Evolutionary conservation across 2,113 vertebrate genomes (phyloP), one percentile per base, ranked within the genome.

Genomic region (Coturnix japonica): DNA sequence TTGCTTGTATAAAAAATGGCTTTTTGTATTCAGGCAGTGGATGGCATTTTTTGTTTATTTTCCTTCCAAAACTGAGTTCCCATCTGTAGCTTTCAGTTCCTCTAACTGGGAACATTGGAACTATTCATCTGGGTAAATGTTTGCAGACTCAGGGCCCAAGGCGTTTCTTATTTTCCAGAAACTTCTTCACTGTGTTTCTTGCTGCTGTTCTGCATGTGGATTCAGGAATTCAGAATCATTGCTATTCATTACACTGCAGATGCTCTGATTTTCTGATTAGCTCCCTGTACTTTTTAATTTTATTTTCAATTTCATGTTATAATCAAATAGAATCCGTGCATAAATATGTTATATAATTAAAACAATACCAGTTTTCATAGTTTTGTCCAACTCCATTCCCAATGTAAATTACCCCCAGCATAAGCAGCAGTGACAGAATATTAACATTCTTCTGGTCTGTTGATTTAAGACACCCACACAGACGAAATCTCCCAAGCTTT

Each of bases 391-490:
- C 17, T 51, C 12, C 15, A n/a, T 39, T 78, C 9, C 21, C 49
- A 59, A 44, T 11, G 11, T 19, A 46, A 35, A 46, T 51, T 51
- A 26, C 15, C 54, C 22, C 11, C 17, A 54, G 19, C 35, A 67
- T 75, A 54, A 69, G 8, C 66, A 92, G 30, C 67, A 90, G 31
- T 56, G 83, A 70, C 9, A 93, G 33, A 79, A 37, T 9, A 79
- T 79, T 95, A 93, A 79, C 59, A 87, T 89, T 96, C 78, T 89
- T 93, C 67, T 74, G 26, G 22, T 74, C 67, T 91, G 54, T 33
- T 91, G 86, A 47, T 8, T 91, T 84, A 61, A 90, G n/a, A 66
- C 73, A 81, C 53, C 28, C 86, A 86, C 46, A 35, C 2, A 31
- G 73, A 88, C 20, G 33, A 79, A 91, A 93, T 89, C 74, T 79